Base-by-base conservation (phyloP, 1,140 invertebrate species). In the Dinothrombium tinctorium region DNA sequence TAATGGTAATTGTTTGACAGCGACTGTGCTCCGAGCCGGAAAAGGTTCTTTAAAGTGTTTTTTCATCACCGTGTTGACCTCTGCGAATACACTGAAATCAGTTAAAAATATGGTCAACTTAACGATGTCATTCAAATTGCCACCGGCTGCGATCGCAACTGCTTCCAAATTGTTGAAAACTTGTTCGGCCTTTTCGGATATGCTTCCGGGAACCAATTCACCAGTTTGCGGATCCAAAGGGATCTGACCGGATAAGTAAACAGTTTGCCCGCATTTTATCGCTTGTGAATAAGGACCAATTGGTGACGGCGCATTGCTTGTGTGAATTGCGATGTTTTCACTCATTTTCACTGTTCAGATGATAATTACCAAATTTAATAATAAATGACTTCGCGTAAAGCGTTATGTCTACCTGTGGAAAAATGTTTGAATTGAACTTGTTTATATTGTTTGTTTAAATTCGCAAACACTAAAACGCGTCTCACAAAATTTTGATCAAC, bases 201-300 rank as follows among this genome's bases (percentile, higher is more conserved):
- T 72, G 33, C 74, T 74, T 37, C 74, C 75, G 25, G 62, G 59
- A 47, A 74, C 59, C 47, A 80, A 62, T 51, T 65, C 61, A 73
- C 89, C 74, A 48, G 69, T 77, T 41, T 79, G 80, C 47, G 83
- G 82, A 47, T 84, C 70, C 45, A 90, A 57, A 11, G 76, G 79
- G 50, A 90, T 87, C 63, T 90, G 84, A 11, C 86, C 84, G 49
- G 83, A 79, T 17, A 89, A 69, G 55, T 75, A 73, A 25, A 86
- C 74, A 47, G 80, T 71, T 49, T 81, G 73, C 38, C 72, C 74
- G 55, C 81, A 77, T 61, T 72, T 70, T 43, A 79, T 67, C 20
- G 77, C 78, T 64, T 94, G 86, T 55, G 83, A 90, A 57, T 90
- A 94, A 23, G 86, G 84, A 12, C 84, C 84, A 49, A 94, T 89